Conservation (phyloP, 2,113 vertebrate species). For the Aptenodytes forsteri region DNA sequence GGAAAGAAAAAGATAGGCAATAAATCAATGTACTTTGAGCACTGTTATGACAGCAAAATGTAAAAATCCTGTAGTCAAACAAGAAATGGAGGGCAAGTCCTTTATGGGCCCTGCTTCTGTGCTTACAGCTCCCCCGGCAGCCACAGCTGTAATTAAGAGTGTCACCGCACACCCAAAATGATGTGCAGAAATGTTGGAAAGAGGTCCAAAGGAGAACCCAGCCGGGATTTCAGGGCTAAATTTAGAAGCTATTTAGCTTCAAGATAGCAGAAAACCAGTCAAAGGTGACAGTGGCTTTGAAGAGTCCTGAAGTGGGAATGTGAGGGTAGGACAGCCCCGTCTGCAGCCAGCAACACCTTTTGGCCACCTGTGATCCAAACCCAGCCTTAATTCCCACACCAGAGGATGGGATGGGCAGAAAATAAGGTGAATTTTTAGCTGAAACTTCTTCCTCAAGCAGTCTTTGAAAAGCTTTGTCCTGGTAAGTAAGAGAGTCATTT, state of each 20-base stretch:
- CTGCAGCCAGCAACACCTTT: background rate
- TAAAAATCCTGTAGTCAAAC: background rate
- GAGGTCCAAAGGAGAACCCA: background rate
- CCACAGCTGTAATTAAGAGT: slow-evolving; percentile 41
- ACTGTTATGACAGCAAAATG: background rate
- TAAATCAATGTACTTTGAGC: background rate
- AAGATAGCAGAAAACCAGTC: background rate
- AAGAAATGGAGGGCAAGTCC: background rate
- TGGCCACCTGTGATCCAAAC: background rate
- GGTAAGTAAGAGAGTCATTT: background rate
- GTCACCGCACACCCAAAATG: slow-evolving; percentile 6
- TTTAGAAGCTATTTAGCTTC: slow-evolving; percentile 25
- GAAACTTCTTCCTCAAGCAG: background rate
- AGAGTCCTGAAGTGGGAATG: background rate
- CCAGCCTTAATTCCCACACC: background rate
- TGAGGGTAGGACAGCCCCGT: background rate
- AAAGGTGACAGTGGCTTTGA: background rate
- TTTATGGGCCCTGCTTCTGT: background rate
- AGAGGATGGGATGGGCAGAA: background rate
- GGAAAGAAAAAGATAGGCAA: background rate
- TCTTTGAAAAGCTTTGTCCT: background rate
- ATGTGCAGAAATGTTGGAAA: background rate
- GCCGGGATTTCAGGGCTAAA: background rate
- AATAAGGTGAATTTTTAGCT: background rate
- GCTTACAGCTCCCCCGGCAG: slow-evolving; percentile 16